These are phyloP conservation scores for Drosophila cardini DNA, from an alignment of 1,140 invertebrate genomes.

Conservation along the genomic window DNA sequence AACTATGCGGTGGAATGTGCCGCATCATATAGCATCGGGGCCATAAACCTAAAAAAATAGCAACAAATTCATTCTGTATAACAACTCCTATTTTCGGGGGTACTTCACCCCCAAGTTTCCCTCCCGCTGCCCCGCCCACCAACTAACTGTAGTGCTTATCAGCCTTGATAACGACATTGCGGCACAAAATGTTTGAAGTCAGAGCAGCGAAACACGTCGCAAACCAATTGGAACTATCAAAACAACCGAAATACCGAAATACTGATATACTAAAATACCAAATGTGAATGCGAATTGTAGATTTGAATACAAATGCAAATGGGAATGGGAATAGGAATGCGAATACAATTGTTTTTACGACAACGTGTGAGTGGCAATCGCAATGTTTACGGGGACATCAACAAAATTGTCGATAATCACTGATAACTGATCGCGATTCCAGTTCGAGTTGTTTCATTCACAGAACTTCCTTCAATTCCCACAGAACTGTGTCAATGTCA, in stretches of 20 bases:
- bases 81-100: conserved; percentile 12
- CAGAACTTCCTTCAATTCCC: conserved; percentile 5
- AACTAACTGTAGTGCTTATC: conserved; percentile 44
- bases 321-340: not conserved
- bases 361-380: not conserved
- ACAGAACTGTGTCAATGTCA: not conserved
- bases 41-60: conserved; percentile 26
- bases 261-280: too few species aligned
- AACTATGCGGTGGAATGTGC: not conserved
- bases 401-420: conserved; percentile 2
- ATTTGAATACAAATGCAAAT: conserved; percentile 13
- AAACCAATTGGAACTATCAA: conserved; percentile 28
- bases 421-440: not conserved
- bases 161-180: conserved; percentile 20
- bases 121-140: not conserved
- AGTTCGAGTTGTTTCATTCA: conserved; percentile 12
- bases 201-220: conserved; percentile 6
- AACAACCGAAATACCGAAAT: conserved; percentile 16
- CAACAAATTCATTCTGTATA: not conserved
- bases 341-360: not conserved
- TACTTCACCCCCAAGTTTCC: not conserved
- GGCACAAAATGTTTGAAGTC: conserved; percentile 48
- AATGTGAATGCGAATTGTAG: conserved; percentile 6
- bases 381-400: conserved; percentile 5
- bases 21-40: conserved; percentile 16